A percentile compares a stretch with the other conserved stretches of the same genome.
Evolutionary conservation across 2,113 vertebrate species (phyloP).

Genomic region (Plectropomus leopardus): DNA sequence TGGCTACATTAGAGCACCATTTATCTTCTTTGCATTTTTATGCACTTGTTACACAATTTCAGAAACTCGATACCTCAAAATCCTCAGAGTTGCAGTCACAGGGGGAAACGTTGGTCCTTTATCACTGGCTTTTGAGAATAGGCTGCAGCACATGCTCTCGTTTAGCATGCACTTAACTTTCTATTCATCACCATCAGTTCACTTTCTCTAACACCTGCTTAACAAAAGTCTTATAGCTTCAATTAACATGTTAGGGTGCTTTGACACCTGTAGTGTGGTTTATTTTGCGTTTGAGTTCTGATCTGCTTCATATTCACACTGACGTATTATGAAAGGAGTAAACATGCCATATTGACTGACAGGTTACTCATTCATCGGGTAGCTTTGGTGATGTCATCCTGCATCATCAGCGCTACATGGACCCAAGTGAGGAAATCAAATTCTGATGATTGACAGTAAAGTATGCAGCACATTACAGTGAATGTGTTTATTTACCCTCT

Average conservation of each 20-base stretch:
- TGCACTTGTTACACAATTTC: slow-evolving; percentile 19
- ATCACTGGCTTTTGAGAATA: slow-evolving; percentile 9
- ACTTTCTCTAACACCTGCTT: not conserved
- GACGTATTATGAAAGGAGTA: not conserved
- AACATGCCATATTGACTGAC: slow-evolving; percentile 1
- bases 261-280: not conserved
- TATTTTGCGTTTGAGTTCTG: not conserved
- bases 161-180: not conserved
- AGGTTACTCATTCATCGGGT: not conserved
- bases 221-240: too few relatives aligned
- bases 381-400: not conserved
- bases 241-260: too few relatives aligned
- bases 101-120: not conserved
- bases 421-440: not conserved
- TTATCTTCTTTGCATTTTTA: slow-evolving; percentile 23
- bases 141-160: not conserved
- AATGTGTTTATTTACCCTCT: not conserved
- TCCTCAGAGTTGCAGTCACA: not conserved
- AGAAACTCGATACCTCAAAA: slow-evolving; percentile 18
- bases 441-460: slow-evolving; percentile 2
- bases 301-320: not conserved
- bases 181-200: not conserved
- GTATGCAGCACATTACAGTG: not conserved
- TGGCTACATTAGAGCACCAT: slow-evolving; percentile 24
- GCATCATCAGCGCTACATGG: not conserved